These are phyloP conservation scores for Hydrolagus affinis DNA, from an alignment of 2,113 vertebrate genomes.

Conservation along the genomic window DNA sequence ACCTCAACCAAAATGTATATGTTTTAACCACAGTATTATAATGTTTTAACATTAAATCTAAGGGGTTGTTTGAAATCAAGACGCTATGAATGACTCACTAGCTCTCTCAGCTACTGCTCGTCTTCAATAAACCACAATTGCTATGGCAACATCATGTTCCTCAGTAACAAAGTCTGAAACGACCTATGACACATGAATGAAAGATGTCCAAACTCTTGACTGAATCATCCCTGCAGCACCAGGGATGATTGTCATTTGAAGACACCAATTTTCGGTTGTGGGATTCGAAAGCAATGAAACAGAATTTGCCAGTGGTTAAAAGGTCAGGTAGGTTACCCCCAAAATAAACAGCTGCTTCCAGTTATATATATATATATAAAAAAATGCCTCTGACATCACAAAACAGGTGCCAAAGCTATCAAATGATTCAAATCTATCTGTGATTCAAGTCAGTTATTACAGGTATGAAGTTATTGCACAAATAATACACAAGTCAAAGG, in stretches of 20 bases:
- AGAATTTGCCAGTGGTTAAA: constrained; percentile 34
- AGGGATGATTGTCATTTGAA: constrained; percentile 36
- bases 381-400: constrained; percentile 26
- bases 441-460: not conserved
- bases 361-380: no score
- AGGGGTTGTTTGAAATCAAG: not conserved
- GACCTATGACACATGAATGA: constrained; percentile 53
- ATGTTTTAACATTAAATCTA: not conserved
- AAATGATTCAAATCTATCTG: constrained; percentile 13
- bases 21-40: not conserved
- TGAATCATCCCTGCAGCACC: constrained; percentile 38
- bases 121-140: constrained; percentile 59
- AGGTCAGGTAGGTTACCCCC: constrained; percentile 37
- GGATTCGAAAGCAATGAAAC: constrained; percentile 34
- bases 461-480: no score
- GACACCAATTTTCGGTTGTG: constrained; percentile 36
- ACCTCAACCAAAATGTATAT: not conserved
- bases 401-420: constrained; percentile 27
- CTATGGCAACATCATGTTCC: constrained; percentile 66
- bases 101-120: constrained; percentile 55
- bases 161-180: constrained; percentile 46
- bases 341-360: constrained; percentile 42
- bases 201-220: constrained; percentile 46
- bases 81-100: constrained; percentile 45
- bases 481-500: no score